Conservation (phyloP, 2,113 vertebrate species). For the Abramis brama region DNA sequence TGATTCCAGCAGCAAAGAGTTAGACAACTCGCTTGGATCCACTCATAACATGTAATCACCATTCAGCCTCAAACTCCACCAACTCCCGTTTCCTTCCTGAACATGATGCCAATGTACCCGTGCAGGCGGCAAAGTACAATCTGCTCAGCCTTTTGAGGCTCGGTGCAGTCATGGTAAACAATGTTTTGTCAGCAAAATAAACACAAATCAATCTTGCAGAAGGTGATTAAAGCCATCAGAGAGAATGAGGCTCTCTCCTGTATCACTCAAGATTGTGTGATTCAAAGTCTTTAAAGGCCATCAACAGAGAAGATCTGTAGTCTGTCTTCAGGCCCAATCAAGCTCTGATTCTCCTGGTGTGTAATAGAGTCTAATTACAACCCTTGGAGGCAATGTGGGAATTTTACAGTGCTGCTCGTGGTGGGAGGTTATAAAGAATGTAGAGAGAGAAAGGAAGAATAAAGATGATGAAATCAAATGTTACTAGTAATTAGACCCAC, state of each 20-base stretch:
- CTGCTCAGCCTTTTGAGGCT: constrained; percentile 10
- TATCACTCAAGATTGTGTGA: constrained; percentile 20
- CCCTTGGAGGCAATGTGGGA: constrained; percentile 30
- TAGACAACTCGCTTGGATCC: constrained; percentile 17
- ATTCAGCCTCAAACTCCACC: constrained; percentile 16
- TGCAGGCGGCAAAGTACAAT: constrained; percentile 2
- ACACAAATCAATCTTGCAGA: constrained; percentile 48
- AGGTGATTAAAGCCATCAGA: constrained; percentile 51
- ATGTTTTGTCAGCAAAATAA: constrained; percentile 55
- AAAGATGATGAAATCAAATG: constrained; percentile 23
- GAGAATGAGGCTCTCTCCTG: constrained; percentile 15
- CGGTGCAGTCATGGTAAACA: constrained; percentile 19
- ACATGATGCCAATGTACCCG: not conserved
- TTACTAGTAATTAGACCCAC: not conserved
- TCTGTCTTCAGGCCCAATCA: constrained; percentile 51
- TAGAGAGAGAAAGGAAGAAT: not conserved
- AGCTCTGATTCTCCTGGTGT: constrained; percentile 52
- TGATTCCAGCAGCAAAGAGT: not conserved
- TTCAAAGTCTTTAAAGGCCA: constrained; percentile 49
- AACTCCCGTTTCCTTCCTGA: not conserved
- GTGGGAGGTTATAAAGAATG: constrained; percentile 26
- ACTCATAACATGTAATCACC: constrained; percentile 37
- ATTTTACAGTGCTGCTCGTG: constrained; percentile 35
- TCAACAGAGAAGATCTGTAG: constrained; percentile 18
- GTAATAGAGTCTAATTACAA: constrained; percentile 53